Evolutionary conservation across 2,797 vertebrate genomes (phyloP).

Genomic region (Octomys mimax): DNA sequence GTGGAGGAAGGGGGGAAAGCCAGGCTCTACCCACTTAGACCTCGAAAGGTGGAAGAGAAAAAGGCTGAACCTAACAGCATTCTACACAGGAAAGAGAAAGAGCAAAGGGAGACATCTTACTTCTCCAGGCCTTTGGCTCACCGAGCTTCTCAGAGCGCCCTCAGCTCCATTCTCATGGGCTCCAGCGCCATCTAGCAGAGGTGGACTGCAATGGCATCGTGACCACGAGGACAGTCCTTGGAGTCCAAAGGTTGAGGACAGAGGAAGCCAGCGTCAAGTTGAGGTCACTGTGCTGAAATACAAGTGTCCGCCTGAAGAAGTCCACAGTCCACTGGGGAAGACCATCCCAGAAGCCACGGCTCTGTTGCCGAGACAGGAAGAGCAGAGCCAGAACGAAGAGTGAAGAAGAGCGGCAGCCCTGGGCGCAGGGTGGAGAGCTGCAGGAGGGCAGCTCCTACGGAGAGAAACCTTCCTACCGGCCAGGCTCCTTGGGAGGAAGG

Average conservation of each 20-base stretch:
- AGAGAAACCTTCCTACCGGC: background rate
- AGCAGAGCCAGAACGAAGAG: background rate
- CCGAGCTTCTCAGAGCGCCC: background rate
- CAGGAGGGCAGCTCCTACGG: background rate
- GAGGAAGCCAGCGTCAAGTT: background rate
- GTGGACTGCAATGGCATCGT: background rate
- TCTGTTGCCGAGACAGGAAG: background rate
- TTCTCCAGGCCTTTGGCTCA: background rate
- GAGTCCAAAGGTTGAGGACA: background rate
- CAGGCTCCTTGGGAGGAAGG: background rate
- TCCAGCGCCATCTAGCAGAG: constrained; percentile 80
- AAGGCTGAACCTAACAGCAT: background rate
- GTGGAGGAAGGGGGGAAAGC: background rate
- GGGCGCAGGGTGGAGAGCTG: background rate
- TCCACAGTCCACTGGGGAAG: background rate
- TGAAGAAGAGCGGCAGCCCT: background rate
- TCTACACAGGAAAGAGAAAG: background rate
- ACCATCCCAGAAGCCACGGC: background rate
- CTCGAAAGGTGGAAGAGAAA: background rate
- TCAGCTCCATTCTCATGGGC: background rate
- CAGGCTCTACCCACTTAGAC: background rate
- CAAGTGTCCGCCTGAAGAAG: background rate
- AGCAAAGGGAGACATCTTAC: constrained; percentile 8
- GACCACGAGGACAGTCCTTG: accelerated
- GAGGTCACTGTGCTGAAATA: background rate